A percentile compares a stretch with the other conserved stretches of the same genome.
phyloP scores from a whole-genome alignment of 2,113 vertebrate genomes.

The Spizaetus ornatus region DNA sequence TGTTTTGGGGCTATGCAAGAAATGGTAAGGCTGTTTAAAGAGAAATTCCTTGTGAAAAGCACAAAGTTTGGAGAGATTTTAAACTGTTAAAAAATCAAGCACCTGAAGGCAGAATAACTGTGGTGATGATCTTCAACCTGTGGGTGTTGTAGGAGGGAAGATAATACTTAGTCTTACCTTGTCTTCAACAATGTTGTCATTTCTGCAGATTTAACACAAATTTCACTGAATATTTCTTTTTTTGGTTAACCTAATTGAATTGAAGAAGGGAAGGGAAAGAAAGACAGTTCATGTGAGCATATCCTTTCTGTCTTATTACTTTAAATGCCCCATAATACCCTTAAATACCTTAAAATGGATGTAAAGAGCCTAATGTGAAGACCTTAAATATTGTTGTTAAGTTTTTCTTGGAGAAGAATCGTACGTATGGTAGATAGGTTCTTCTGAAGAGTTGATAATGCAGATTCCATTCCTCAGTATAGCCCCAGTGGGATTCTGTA shows the following conservation, averaged over 20 bases:
- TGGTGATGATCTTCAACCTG: background rate
- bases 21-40: background rate
- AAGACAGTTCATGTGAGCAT: background rate
- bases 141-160: conserved; percentile 10
- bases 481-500: background rate
- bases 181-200: background rate
- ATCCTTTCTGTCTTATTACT: background rate
- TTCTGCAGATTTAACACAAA: background rate
- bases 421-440: background rate
- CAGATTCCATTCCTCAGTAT: background rate
- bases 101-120: background rate
- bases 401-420: background rate
- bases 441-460: background rate
- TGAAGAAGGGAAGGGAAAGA: background rate
- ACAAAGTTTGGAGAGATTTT: background rate
- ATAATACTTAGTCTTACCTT: background rate
- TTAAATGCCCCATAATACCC: background rate
- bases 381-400: background rate
- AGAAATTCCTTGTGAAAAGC: background rate
- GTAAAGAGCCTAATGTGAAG: background rate
- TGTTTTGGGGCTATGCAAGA: background rate
- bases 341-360: background rate
- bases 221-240: background rate
- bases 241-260: background rate
- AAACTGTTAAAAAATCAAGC: background rate